Evolutionary conservation across 2,797 vertebrate genomes (phyloP).

Genomic region (Enteromius mattozi): DNA sequence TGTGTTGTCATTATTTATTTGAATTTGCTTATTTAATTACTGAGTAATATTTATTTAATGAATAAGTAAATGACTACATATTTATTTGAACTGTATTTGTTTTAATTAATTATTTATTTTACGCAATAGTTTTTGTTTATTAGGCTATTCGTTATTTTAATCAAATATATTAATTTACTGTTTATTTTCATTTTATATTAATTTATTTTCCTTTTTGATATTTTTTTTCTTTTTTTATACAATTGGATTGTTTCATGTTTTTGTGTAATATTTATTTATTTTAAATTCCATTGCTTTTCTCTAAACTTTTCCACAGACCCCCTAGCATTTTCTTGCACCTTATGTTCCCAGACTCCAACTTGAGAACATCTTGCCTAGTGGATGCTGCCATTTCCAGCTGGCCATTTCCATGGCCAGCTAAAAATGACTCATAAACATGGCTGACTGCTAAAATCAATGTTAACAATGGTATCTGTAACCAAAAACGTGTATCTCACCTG

Average conservation of each 20-base stretch:
- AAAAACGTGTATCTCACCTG: slow-evolving; percentile 77
- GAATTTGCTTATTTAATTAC: not conserved
- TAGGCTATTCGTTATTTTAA: not conserved
- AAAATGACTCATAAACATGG: not conserved
- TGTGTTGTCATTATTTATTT: too few species aligned
- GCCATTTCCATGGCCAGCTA: not conserved
- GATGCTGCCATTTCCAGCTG: not conserved
- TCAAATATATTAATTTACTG: not conserved
- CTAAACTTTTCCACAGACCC: not conserved
- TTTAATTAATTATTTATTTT: not conserved
- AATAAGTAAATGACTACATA: not conserved
- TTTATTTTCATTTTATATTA: not conserved
- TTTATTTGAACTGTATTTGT: not conserved
- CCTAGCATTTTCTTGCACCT: not conserved
- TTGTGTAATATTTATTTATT: not conserved
- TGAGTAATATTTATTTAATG: not conserved
- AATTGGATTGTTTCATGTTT: not conserved
- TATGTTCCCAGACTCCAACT: not conserved
- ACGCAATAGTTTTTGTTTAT: not conserved
- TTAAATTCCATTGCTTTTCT: not conserved
- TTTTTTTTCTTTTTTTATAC: not conserved
- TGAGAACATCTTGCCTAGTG: not conserved
- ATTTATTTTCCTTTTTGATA: not conserved
- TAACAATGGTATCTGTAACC: not conserved
- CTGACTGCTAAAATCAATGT: not conserved